Evolutionary conservation across 2,113 vertebrate species (phyloP).

Genomic region (Pomatostomus ruficeps): DNA sequence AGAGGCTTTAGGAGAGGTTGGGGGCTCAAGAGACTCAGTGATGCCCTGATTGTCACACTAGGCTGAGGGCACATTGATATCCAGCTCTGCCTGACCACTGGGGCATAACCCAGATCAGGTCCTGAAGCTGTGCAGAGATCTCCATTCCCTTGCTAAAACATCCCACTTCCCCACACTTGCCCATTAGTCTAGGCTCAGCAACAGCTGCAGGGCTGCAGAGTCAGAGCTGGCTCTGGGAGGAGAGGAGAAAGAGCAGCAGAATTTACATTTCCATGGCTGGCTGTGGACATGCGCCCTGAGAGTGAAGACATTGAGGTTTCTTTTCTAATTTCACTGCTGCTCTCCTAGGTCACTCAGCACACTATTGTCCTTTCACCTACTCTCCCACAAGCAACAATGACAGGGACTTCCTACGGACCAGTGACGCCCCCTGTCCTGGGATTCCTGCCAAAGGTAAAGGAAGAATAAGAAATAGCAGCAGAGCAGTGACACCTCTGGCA

Average conservation of each 20-base stretch:
- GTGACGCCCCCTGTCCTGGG: accelerated
- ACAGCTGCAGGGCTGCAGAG: not conserved
- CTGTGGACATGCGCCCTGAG: not conserved
- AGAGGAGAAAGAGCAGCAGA: not conserved
- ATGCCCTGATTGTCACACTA: not conserved
- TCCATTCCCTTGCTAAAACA: not conserved
- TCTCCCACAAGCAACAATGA: not conserved
- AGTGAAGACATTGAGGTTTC: not conserved
- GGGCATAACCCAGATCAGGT: not conserved
- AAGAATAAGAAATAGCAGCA: not conserved
- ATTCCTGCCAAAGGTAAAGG: not conserved
- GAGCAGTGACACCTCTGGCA: not conserved
- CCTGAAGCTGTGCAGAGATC: not conserved
- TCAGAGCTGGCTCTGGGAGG: not conserved
- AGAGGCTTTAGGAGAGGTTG: not conserved
- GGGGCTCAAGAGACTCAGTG: not conserved
- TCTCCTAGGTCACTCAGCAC: not conserved
- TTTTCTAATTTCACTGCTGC: not conserved
- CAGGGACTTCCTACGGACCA: not conserved
- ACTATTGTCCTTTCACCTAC: not conserved
- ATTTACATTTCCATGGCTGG: not conserved
- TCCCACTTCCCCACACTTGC: not conserved
- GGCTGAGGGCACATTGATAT: not conserved
- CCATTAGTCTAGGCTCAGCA: not conserved
- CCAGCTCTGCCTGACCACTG: not conserved